These are phyloP conservation scores for Parotocinclus haroldoi DNA, from an alignment of 2,797 vertebrate genomes.

Conservation along the genomic window DNA sequence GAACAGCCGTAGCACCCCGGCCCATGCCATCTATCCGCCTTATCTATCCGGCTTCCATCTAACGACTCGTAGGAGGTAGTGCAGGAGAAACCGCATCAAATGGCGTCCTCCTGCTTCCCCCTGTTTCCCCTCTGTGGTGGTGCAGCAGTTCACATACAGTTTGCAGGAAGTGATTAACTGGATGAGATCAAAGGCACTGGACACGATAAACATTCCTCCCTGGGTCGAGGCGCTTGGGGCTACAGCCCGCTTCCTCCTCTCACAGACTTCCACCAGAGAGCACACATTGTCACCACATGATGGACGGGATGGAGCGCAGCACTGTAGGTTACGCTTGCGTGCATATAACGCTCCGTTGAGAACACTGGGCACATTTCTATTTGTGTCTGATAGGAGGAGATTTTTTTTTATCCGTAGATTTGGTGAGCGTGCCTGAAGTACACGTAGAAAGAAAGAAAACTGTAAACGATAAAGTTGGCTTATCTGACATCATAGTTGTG, in stretches of 20 bases:
- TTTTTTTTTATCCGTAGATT: too few relatives aligned
- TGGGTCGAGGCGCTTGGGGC: constrained; percentile 70
- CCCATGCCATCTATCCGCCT: background rate
- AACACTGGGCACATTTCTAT: too few relatives aligned
- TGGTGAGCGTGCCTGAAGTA: too few relatives aligned
- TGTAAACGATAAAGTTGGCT: too few relatives aligned
- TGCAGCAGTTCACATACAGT: constrained; percentile 73
- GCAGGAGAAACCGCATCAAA: constrained; percentile 55
- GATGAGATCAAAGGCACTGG: constrained; percentile 77
- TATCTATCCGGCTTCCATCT: constrained; percentile 24
- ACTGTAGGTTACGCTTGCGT: constrained; percentile 21
- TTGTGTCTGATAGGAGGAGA: too few relatives aligned
- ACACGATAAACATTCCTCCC: constrained; percentile 80
- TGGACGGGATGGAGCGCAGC: constrained; percentile 42
- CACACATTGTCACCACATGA: constrained; percentile 83
- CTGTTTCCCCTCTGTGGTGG: constrained; percentile 44
- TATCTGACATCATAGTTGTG: too few relatives aligned
- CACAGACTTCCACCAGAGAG: constrained; percentile 69
- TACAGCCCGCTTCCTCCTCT: constrained; percentile 75
- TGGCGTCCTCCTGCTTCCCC: constrained; percentile 46
- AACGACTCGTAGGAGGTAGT: constrained; percentile 46
- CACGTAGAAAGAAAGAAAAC: too few relatives aligned
- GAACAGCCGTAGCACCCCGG: background rate
- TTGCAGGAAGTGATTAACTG: constrained; percentile 83
- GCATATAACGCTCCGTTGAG: too few relatives aligned